Evolutionary conservation across 2,113 vertebrate species (phyloP), one percentile per base, ranked within the genome.

Genomic region (Egretta garzetta): DNA sequence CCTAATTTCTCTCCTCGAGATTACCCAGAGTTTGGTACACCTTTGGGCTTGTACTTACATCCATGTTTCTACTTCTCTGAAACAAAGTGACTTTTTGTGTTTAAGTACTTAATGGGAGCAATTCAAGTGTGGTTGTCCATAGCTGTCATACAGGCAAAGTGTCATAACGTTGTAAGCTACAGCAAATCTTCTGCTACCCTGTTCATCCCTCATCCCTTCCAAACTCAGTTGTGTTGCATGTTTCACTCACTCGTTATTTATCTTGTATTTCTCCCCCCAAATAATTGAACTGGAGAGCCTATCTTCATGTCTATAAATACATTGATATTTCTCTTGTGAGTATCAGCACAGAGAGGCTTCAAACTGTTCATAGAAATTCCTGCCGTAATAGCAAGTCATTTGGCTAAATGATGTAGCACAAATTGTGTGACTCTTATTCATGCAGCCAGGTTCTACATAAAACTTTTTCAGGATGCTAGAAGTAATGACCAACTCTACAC

Each of bases 181-280:
- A 62, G 11, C 7, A 28, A 77, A 59, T 35, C 37, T 94, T 82
- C 56, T 28, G 41, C 41, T 43, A 43, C 41, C 41, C 41, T 43
- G 6, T 41, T 85, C 27, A 55, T 15, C 5, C 12, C 7, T 45
- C 22, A 82, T 13, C 11, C 20, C 18, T 87, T 45, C 41, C 43
- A 92, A 39, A 76, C 7, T 43, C 30, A 74, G 1, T 8, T 37
- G 15, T 23, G 37, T 14, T 20, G 12, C 4, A 2, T 59, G 28
- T 91, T 79, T 74, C 37, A 43, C n/a, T 56, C 37, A 74, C 1
- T 1, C 20, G 26, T 49, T 45, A 27, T 71, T 71, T 53, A 27
- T 53, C n/a, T 58, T 35, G 1, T 16, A 15, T 52, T 45, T 15
- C 16, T 52, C 5, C 18, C 4, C 3, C 1, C 6, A 23, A 13